Evolutionary conservation across 1,140 invertebrate species (phyloP).

Genomic region (Drusus annulatus): DNA sequence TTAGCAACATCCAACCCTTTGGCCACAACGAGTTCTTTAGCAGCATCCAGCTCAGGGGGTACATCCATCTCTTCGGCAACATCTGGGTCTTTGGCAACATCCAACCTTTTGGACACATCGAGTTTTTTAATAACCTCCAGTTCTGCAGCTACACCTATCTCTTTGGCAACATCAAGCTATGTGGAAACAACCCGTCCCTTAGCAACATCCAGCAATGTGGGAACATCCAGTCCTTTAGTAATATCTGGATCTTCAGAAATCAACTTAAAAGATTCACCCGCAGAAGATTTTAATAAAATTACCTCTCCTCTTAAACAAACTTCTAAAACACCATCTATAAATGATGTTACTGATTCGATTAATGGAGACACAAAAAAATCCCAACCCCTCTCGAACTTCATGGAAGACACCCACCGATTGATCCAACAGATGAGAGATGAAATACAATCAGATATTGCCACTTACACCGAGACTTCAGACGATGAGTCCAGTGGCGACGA

Average conservation of each 20-base stretch:
- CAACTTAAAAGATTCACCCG: neutral
- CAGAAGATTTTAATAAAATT: neutral
- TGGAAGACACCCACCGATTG: slow-evolving; percentile 73
- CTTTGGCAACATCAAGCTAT: too few relatives aligned
- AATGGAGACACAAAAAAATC: slow-evolving; percentile 54
- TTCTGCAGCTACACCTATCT: too few relatives aligned
- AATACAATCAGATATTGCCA: slow-evolving; percentile 74
- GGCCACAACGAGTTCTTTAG: too few relatives aligned
- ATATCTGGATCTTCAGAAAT: neutral
- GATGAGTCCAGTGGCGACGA: slow-evolving; percentile 69
- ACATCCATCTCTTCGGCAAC: too few relatives aligned
- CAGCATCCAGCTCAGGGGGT: too few relatives aligned
- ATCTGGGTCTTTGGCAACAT: too few relatives aligned
- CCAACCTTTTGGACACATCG: too few relatives aligned
- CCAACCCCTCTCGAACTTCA: slow-evolving; percentile 72
- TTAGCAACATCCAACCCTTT: too few relatives aligned
- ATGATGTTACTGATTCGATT: slow-evolving; percentile 7
- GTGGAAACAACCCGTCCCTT: too few relatives aligned
- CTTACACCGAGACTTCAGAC: slow-evolving; percentile 65
- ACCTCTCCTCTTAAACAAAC: neutral
- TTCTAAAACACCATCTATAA: neutral
- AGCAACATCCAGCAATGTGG: too few relatives aligned
- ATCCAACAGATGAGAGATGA: slow-evolving; percentile 77
- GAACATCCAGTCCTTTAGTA: too few relatives aligned
- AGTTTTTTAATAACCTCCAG: too few relatives aligned